phyloP scores from a whole-genome alignment of 2,113 vertebrate species.

The Boleophthalmus pectinirostris region DNA sequence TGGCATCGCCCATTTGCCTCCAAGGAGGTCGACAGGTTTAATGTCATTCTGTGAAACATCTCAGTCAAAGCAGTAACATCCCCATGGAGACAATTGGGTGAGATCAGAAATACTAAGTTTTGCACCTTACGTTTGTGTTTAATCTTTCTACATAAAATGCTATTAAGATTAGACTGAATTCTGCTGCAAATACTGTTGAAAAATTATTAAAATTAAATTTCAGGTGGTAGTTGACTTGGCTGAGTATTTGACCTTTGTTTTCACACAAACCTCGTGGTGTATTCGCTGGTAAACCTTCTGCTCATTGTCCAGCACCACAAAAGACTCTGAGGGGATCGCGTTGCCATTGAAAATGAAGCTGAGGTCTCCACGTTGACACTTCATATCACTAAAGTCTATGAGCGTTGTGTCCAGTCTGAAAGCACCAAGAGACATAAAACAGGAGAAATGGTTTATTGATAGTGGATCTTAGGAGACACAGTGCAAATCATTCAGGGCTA shows the following conservation, averaged over 20 bases:
- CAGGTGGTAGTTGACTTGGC: background rate
- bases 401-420: constrained; percentile 96
- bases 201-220: background rate
- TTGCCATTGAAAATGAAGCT: constrained; percentile 99
- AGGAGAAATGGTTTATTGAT: background rate
- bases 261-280: constrained; percentile 88
- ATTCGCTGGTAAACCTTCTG: constrained; percentile 99
- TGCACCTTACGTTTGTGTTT: too few species aligned
- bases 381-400: constrained; percentile 99
- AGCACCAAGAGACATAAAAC: background rate
- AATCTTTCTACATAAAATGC: too few species aligned
- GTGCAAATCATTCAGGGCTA: constrained; percentile 20
- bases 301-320: constrained; percentile 98
- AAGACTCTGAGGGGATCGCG: constrained; percentile 92
- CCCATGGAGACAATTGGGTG: too few species aligned
- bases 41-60: too few species aligned
- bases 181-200: background rate
- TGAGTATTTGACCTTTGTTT: background rate
- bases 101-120: too few species aligned
- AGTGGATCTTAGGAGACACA: background rate
- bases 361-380: constrained; percentile 97
- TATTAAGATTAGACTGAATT: too few species aligned
- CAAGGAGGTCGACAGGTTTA: too few species aligned
- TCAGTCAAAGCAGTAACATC: too few species aligned
- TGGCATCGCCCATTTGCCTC: too few species aligned